These are phyloP conservation scores for Ganaspis sp. DNA, from an alignment of 1,140 invertebrate genomes.

Conservation along the genomic window DNA sequence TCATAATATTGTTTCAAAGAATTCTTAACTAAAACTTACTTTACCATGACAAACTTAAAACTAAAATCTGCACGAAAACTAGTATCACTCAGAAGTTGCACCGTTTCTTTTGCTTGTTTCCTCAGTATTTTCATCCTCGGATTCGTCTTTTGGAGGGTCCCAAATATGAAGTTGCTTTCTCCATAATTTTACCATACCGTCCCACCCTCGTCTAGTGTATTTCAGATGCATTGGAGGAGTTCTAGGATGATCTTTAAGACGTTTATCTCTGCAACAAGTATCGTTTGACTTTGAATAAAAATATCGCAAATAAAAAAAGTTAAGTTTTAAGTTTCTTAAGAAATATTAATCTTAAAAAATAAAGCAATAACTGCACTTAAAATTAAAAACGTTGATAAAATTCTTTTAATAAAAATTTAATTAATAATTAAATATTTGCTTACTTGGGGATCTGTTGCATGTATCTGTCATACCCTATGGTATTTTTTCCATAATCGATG, in stretches of 20 bases:
- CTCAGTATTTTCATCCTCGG: conserved; percentile 8
- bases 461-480: conserved; percentile 91
- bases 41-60: neutral
- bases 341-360: too few species aligned
- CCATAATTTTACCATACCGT: conserved; percentile 91
- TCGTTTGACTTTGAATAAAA: too few species aligned
- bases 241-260: conserved; percentile 85
- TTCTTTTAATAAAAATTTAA: too few species aligned
- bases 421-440: too few species aligned
- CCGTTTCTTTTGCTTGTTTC: conserved; percentile 29
- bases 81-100: neutral
- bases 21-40: neutral
- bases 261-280: conserved; percentile 78
- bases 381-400: conserved; percentile 28
- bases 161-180: conserved; percentile 89
- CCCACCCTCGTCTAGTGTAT: conserved; percentile 93
- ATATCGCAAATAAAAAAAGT: too few species aligned
- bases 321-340: too few species aligned
- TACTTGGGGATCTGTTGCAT: conserved; percentile 84
- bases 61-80: conserved; percentile 22
- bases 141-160: conserved; percentile 79
- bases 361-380: too few species aligned
- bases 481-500: conserved; percentile 97
- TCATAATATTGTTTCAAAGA: neutral
- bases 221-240: conserved; percentile 92